Percentiles rank a stretch among this genome's conserved stretches.
Conservation (phyloP, 2,113 vertebrate species). For the Oxyura jamaicensis region DNA sequence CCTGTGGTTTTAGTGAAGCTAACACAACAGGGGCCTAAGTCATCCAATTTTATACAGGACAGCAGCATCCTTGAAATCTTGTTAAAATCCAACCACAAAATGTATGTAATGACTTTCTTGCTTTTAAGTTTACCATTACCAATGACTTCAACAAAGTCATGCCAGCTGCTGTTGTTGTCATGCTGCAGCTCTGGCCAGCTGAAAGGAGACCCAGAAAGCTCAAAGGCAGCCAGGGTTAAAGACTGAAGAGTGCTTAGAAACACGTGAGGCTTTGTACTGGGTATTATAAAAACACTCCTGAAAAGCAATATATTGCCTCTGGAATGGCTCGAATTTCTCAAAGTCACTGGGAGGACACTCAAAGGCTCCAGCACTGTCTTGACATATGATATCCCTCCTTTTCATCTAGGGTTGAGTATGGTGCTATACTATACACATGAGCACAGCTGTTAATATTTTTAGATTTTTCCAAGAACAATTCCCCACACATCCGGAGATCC, state of each 20-base stretch:
- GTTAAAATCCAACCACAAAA: not conserved
- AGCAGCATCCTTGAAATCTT: not conserved
- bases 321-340: not conserved
- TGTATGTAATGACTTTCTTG: not conserved
- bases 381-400: not conserved
- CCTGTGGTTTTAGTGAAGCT: not conserved
- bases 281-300: not conserved
- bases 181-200: not conserved
- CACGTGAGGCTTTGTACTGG: not conserved
- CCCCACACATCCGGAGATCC: not conserved
- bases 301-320: not conserved
- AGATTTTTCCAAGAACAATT: not conserved
- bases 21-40: not conserved
- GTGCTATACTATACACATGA: not conserved
- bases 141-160: not conserved
- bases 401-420: not conserved
- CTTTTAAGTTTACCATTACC: not conserved
- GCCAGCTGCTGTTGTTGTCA: not conserved
- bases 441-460: not conserved
- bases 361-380: not conserved
- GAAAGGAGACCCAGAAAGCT: not conserved
- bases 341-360: not conserved
- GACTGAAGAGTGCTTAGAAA: not conserved
- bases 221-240: not conserved
- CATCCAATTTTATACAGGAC: not conserved